These are phyloP conservation scores for Crocallis elinguaria DNA, from an alignment of 2,888 invertebrate genomes.

Conservation along the genomic window DNA sequence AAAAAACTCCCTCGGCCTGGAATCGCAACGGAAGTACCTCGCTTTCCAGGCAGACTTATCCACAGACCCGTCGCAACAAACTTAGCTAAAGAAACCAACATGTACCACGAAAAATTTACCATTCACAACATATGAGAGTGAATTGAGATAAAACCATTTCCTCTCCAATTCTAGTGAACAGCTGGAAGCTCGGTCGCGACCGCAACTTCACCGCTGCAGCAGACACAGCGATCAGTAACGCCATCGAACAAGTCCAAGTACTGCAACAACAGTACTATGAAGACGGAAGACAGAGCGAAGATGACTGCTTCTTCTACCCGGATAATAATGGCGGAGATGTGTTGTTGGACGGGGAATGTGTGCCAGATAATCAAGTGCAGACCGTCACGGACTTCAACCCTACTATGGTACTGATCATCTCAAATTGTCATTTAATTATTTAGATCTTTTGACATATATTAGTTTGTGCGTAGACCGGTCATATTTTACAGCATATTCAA, in stretches of 20 bases:
- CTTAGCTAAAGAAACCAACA: no score
- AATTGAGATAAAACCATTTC: no score
- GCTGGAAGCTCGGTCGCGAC: conserved; percentile 67
- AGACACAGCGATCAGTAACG: conserved; percentile 43
- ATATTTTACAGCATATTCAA: no score
- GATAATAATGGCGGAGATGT: conserved; percentile 69
- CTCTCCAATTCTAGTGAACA: conserved; percentile 66
- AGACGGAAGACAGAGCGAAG: conserved; percentile 54
- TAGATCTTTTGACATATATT: neutral
- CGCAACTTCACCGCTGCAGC: conserved; percentile 42
- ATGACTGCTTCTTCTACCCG: conserved; percentile 71
- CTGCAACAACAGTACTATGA: conserved; percentile 58
- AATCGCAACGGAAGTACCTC: no score
- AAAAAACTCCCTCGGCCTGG: no score
- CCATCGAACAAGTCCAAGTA: conserved; percentile 54
- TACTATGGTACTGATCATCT: conserved; percentile 43
- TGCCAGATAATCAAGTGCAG: conserved; percentile 44
- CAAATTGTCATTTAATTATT: neutral
- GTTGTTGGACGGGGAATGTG: conserved; percentile 60
- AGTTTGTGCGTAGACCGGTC: no score
- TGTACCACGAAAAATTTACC: no score
- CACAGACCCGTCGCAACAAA: no score
- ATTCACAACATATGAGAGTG: neutral
- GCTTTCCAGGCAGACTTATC: no score
- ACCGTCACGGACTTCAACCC: conserved; percentile 53